phyloP scores from a whole-genome alignment of 2,113 vertebrate species.

The Hippoglossus stenolepis region DNA sequence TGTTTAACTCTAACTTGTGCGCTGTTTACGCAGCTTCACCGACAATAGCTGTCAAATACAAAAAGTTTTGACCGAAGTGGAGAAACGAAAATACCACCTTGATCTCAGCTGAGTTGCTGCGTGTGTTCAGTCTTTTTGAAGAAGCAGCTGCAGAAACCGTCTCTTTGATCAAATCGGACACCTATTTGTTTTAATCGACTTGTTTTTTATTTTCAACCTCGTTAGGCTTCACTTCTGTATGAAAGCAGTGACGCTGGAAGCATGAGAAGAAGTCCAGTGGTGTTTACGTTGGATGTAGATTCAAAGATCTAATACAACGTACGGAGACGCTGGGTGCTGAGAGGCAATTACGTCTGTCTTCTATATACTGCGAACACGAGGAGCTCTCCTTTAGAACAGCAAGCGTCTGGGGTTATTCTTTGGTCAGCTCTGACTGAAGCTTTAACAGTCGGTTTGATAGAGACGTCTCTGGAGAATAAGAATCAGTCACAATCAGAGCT shows the following conservation, averaged over 20 bases:
- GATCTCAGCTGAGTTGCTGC: neutral
- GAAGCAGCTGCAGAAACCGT: neutral
- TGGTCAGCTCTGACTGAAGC: conserved; percentile 1
- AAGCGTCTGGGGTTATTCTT: neutral
- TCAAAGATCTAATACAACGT: neutral
- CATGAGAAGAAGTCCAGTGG: neutral
- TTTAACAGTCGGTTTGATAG: neutral
- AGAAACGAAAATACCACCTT: neutral
- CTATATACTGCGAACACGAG: neutral
- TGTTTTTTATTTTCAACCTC: neutral
- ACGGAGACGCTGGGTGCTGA: neutral
- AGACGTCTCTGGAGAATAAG: neutral
- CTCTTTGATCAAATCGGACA: neutral
- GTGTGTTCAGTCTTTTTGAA: neutral
- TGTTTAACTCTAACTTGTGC: neutral
- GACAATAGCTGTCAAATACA: conserved; percentile 1
- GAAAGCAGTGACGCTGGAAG: neutral
- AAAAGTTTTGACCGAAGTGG: neutral
- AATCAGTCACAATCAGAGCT: neutral
- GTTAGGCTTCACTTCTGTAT: neutral
- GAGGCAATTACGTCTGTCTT: neutral
- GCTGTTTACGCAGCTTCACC: neutral
- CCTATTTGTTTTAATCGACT: neutral
- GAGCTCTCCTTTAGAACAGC: neutral
- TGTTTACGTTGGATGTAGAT: neutral